phyloP scores from a whole-genome alignment of 2,113 vertebrate species.

The Cromileptes altivelis region DNA sequence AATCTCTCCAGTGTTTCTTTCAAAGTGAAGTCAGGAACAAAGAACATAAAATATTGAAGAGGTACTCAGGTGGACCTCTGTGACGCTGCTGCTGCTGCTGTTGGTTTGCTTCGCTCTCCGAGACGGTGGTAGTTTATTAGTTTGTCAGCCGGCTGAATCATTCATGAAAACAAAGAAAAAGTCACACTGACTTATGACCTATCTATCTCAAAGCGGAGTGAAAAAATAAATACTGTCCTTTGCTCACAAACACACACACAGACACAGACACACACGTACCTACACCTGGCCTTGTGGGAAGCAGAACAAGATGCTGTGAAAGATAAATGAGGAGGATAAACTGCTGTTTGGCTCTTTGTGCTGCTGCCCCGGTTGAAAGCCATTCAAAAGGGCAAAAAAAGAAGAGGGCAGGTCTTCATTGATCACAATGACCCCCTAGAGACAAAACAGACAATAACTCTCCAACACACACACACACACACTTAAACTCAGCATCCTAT shows the following conservation, averaged over 20 bases:
- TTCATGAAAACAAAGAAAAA: conserved; percentile 61
- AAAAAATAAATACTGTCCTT: conserved; percentile 36
- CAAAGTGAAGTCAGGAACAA: conserved; percentile 11
- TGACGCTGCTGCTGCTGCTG: not conserved
- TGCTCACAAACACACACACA: conserved; percentile 13
- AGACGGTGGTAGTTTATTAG: conserved; percentile 28
- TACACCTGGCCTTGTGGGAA: conserved; percentile 29
- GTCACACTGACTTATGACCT: conserved; percentile 55
- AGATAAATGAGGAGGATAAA: conserved; percentile 65
- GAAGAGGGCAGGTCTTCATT: conserved; percentile 55
- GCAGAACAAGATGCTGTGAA: conserved; percentile 35
- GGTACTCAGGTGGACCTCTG: not conserved
- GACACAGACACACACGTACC: conserved; percentile 4
- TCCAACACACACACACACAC: conserved; percentile 12
- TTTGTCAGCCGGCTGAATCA: conserved; percentile 53
- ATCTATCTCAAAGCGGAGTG: conserved; percentile 1
- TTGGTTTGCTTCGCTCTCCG: not conserved
- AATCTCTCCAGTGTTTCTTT: not conserved
- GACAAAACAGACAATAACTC: conserved; percentile 45
- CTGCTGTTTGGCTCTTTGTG: conserved; percentile 32
- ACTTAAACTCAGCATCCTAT: not conserved
- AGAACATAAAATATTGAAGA: conserved; percentile 31
- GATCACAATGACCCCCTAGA: conserved; percentile 52
- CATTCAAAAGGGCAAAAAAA: conserved; percentile 46
- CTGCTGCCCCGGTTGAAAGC: conserved; percentile 31